Evolutionary conservation across 2,797 vertebrate genomes (phyloP).

Genomic region (Microctenopoma steveboyesi): DNA sequence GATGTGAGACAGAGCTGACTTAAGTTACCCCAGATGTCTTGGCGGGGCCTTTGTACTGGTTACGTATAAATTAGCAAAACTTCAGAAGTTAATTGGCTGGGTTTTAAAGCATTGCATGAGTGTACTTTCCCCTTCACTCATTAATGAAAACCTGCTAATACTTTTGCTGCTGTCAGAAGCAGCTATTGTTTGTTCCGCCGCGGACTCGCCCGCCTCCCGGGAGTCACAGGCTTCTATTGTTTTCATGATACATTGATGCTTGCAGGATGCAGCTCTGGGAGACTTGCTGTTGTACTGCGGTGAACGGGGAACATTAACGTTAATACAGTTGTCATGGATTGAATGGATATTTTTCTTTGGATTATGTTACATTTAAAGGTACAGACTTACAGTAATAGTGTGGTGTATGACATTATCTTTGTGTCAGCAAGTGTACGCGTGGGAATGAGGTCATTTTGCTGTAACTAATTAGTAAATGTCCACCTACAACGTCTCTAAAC

Average conservation of each 20-base stretch:
- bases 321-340: not conserved
- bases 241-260: constrained; percentile 6
- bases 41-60: constrained; percentile 35
- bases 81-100: constrained; percentile 48
- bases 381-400: too few relatives aligned
- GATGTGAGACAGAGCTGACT: constrained; percentile 44
- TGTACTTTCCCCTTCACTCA: constrained; percentile 4
- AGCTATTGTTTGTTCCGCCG: constrained; percentile 17
- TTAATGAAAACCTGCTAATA: constrained; percentile 2
- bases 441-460: too few relatives aligned
- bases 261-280: constrained; percentile 3
- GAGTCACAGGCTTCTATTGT: constrained; percentile 22
- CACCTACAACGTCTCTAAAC: too few relatives aligned
- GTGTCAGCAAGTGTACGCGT: too few relatives aligned
- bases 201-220: not conserved
- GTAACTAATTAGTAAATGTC: too few relatives aligned
- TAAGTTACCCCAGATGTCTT: constrained; percentile 36
- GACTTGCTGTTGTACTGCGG: constrained; percentile 1
- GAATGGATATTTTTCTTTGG: not conserved
- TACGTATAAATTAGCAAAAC: constrained; percentile 51
- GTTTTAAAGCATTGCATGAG: constrained; percentile 29
- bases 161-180: constrained; percentile 11
- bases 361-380: not conserved
- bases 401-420: not conserved
- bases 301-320: not conserved